A percentile compares a stretch with the other conserved stretches of the same genome.
Conservation (phyloP, 2,113 vertebrate species). For the Corythaeola cristata region DNA sequence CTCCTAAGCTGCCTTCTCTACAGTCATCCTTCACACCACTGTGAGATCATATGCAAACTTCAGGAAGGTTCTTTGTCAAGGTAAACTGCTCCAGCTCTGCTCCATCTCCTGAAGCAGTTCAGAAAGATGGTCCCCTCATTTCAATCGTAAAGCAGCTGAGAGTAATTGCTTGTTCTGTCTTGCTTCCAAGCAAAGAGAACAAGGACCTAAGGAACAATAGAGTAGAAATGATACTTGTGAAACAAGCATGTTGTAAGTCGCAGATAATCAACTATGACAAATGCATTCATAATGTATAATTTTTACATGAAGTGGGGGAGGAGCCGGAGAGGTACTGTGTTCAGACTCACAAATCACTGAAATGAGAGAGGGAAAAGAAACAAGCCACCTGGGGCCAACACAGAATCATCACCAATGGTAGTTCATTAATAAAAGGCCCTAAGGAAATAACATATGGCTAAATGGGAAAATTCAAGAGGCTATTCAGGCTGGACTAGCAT, state of each 20-base stretch:
- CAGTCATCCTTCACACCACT: neutral
- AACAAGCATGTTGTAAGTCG: neutral
- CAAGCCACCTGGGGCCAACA: neutral
- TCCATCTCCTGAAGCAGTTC: neutral
- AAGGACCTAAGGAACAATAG: slow-evolving; percentile 35
- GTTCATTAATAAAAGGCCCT: neutral
- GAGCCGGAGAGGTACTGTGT: neutral
- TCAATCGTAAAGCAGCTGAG: neutral
- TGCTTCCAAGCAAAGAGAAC: neutral
- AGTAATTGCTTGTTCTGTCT: slow-evolving; percentile 5
- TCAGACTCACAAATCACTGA: neutral
- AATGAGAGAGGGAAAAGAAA: neutral
- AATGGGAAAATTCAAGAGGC: neutral
- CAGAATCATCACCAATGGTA: neutral
- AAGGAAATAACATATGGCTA: neutral
- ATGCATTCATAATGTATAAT: slow-evolving; percentile 8
- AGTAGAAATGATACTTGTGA: slow-evolving; percentile 21
- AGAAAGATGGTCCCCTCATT: neutral
- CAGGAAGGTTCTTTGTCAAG: neutral
- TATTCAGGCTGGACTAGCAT: neutral
- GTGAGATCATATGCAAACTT: neutral
- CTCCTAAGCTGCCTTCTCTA: neutral
- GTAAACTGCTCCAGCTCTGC: neutral
- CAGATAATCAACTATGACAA: slow-evolving; percentile 6
- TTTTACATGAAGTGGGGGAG: neutral